These are phyloP conservation scores for Steromphala cineraria DNA, from an alignment of 2,888 invertebrate species.

Conservation along the genomic window DNA sequence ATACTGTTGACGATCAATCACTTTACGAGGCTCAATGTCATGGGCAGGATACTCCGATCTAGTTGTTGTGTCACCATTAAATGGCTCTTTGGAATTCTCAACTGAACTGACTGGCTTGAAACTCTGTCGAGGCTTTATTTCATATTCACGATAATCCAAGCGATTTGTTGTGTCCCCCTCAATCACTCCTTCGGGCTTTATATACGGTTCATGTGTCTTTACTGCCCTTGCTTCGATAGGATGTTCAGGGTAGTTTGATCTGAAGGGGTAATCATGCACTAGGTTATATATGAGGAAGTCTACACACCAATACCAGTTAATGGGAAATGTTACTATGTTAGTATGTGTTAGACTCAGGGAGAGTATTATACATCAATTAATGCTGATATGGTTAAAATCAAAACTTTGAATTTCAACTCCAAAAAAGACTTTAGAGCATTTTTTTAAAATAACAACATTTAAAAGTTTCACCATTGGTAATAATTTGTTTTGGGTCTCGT, in stretches of 20 bases:
- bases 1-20: conserved; percentile 18
- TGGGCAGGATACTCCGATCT: conserved; percentile 50
- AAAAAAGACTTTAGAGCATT: no score
- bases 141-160: conserved; percentile 51
- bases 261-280: neutral
- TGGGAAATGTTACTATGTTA: no score
- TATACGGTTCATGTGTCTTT: conserved; percentile 48
- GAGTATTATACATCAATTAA: no score
- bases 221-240: conserved; percentile 39
- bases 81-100: conserved; percentile 52
- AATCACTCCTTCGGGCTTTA: conserved; percentile 41
- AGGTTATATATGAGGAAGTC: no score
- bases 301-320: no score
- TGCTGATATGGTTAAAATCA: no score
- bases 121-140: conserved; percentile 32
- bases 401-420: no score
- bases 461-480: no score
- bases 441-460: no score
- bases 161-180: conserved; percentile 62
- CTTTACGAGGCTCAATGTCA: neutral
- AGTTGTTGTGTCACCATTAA: conserved; percentile 70
- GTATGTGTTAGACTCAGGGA: no score
- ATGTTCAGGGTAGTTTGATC: conserved; percentile 3
- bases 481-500: neutral
- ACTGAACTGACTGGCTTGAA: conserved; percentile 53